phyloP scores from a whole-genome alignment of 2,797 vertebrate species.

The Artibeus lituratus region DNA sequence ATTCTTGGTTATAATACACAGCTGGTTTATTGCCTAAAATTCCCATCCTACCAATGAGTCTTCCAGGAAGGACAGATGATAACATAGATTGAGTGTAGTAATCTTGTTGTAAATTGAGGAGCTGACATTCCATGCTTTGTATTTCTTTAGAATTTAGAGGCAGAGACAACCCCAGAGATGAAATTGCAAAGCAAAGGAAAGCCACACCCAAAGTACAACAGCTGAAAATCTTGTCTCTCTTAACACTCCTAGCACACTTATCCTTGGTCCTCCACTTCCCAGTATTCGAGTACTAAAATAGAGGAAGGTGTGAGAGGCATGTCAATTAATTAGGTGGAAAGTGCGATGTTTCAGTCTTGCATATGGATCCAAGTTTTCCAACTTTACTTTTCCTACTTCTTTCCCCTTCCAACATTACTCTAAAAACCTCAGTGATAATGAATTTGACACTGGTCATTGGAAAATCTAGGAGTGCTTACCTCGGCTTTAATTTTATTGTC shows the following conservation, averaged over 20 bases:
- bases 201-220: background rate
- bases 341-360: background rate
- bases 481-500: conserved; percentile 99
- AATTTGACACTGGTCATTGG: background rate
- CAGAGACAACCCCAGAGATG: background rate
- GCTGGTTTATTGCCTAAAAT: background rate
- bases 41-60: background rate
- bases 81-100: background rate
- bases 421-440: background rate
- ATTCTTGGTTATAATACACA: conserved; percentile 33
- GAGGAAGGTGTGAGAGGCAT: fast-evolving
- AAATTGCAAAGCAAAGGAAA: background rate
- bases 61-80: background rate
- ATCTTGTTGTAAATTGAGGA: background rate
- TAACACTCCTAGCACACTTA: fast-evolving
- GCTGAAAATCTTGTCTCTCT: background rate
- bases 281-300: background rate
- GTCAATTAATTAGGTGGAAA: background rate
- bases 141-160: background rate
- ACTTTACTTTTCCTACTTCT: background rate
- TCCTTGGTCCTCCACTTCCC: fast-evolving
- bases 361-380: background rate
- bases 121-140: background rate
- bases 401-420: background rate
- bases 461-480: conserved; percentile 80